Percentiles rank a stretch among this genome's conserved stretches.
Conservation (phyloP, 2,888 invertebrate genomes). For the Erpobdella octoculata region DNA sequence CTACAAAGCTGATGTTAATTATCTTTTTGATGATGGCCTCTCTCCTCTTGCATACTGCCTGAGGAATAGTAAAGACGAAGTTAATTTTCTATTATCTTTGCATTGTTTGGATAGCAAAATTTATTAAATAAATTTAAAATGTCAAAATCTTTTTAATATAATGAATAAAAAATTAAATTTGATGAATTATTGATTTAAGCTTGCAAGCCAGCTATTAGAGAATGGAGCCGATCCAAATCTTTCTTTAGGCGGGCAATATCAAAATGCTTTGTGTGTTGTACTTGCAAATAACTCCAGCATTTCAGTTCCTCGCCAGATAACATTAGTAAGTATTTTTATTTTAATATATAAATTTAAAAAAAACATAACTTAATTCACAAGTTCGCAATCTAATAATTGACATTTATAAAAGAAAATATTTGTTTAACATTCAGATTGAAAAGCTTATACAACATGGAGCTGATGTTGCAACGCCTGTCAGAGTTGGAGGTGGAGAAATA, state of each 20-base stretch:
- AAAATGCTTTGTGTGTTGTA: not conserved
- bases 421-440: constrained; percentile 5
- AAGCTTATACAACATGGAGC: constrained; percentile 1
- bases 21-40: not conserved
- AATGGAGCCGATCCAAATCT: constrained; percentile 6
- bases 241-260: not conserved
- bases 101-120: too few relatives aligned
- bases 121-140: not conserved
- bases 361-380: not conserved
- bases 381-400: not conserved
- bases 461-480: not conserved
- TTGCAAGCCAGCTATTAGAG: not conserved
- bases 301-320: not conserved
- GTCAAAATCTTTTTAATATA: not conserved
- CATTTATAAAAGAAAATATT: too few relatives aligned
- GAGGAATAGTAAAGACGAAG: not conserved
- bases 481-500: not conserved
- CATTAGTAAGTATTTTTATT: not conserved
- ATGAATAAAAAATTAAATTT: not conserved
- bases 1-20: constrained; percentile 5
- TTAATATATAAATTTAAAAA: not conserved
- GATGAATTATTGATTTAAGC: not conserved
- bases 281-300: not conserved
- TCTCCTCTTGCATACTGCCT: not conserved
- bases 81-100: not conserved